phyloP scores from a whole-genome alignment of 1,140 invertebrate species.

The Triops cancriformis region DNA sequence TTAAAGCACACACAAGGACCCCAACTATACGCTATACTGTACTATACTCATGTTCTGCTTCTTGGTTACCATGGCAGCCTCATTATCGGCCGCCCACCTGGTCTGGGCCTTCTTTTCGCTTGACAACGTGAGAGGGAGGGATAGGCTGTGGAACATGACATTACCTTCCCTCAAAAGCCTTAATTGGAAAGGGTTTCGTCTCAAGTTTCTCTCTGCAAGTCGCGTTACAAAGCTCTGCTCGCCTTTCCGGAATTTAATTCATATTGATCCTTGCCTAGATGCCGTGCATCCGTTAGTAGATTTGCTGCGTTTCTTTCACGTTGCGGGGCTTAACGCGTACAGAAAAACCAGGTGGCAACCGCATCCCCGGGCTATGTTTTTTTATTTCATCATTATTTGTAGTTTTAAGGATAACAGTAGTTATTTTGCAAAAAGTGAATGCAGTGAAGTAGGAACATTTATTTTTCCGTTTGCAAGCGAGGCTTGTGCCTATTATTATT shows the following conservation, averaged over 20 bases:
- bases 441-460: too few relatives aligned
- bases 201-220: background rate
- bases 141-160: background rate
- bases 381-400: too few relatives aligned
- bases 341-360: too few relatives aligned
- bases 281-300: too few relatives aligned
- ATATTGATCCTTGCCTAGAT: background rate
- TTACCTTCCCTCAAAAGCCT: background rate
- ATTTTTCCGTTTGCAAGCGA: too few relatives aligned
- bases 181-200: background rate
- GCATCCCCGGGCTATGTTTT: too few relatives aligned
- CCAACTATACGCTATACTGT: background rate
- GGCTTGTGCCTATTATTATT: too few relatives aligned
- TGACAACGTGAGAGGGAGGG: background rate
- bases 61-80: slow-evolving; percentile 7
- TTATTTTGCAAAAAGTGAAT: too few relatives aligned
- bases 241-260: background rate
- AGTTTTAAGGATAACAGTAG: too few relatives aligned
- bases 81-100: slow-evolving; percentile 11
- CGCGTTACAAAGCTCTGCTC: background rate
- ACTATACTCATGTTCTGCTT: background rate
- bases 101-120: background rate
- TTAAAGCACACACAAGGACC: background rate
- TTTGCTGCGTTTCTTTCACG: too few relatives aligned
- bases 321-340: too few relatives aligned